These are phyloP conservation scores for Pelochelys cantorii DNA, from an alignment of 2,797 vertebrate genomes.

Conservation along the genomic window DNA sequence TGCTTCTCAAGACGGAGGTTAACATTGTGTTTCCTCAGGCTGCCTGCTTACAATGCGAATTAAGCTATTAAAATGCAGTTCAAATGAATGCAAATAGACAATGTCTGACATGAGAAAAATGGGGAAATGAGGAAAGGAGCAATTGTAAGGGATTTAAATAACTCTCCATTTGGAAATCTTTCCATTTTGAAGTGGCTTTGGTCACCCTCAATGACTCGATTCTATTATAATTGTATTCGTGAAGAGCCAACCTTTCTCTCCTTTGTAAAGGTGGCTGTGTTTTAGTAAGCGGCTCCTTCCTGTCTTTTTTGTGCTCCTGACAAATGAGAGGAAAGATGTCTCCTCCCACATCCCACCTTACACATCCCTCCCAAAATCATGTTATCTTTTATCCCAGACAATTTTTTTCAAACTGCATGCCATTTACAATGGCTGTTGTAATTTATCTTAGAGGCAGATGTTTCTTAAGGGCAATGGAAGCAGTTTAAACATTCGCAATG, in stretches of 20 bases:
- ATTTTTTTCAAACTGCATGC: conserved; percentile 36
- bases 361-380: neutral
- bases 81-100: neutral
- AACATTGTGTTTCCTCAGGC: neutral
- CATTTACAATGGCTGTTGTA: conserved; percentile 50
- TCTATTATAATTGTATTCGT: neutral
- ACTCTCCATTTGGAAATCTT: conserved; percentile 14
- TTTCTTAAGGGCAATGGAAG: conserved; percentile 60
- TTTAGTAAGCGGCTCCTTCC: neutral
- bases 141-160: conserved; percentile 45
- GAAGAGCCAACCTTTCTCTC: neutral
- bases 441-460: conserved; percentile 69
- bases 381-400: conserved; percentile 23
- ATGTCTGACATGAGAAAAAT: neutral
- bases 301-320: neutral
- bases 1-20: neutral
- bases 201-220: neutral
- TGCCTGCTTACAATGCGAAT: neutral
- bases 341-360: accelerated
- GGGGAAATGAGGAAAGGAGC: neutral
- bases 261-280: conserved; percentile 22
- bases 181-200: conserved; percentile 11
- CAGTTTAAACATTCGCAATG: conserved; percentile 60
- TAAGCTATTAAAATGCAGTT: neutral
- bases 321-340: neutral